These are phyloP conservation scores for Chloropsis hardwickii DNA, from an alignment of 2,113 vertebrate genomes.

Conservation along the genomic window DNA sequence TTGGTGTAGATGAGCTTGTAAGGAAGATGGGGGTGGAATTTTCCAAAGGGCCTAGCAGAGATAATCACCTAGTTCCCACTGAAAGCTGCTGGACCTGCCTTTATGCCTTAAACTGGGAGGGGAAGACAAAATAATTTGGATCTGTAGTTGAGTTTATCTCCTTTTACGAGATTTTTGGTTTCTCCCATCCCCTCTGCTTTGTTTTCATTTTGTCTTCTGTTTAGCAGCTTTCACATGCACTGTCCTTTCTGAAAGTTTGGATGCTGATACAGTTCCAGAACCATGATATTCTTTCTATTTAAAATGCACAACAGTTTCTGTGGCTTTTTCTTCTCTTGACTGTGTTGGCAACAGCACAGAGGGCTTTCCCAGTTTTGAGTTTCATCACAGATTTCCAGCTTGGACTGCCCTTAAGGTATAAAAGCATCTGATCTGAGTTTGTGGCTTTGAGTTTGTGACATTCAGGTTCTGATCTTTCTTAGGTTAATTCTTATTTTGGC, in stretches of 20 bases:
- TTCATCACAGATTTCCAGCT: background rate
- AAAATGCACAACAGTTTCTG: background rate
- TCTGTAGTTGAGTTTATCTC: background rate
- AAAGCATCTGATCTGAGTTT: constrained; percentile 15
- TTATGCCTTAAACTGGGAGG: background rate
- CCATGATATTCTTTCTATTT: background rate
- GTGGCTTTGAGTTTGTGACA: background rate
- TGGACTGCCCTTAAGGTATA: background rate
- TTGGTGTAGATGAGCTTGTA: background rate
- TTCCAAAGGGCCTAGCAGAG: background rate
- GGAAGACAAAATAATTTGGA: background rate
- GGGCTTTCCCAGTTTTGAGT: background rate
- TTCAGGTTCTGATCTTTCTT: background rate
- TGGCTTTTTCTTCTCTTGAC: background rate
- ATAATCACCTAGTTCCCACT: background rate
- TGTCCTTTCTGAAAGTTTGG: background rate
- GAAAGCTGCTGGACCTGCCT: background rate
- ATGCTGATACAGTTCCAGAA: background rate
- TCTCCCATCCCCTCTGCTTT: background rate
- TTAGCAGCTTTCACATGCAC: background rate
- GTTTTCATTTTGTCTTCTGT: background rate
- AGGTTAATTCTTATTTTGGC: background rate
- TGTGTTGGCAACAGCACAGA: background rate
- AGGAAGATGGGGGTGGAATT: background rate
- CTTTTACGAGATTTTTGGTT: background rate